A percentile compares a stretch with the other conserved stretches of the same genome.
phyloP scores from a whole-genome alignment of 1,140 invertebrate species.

The Aphaenogaster floridana region DNA sequence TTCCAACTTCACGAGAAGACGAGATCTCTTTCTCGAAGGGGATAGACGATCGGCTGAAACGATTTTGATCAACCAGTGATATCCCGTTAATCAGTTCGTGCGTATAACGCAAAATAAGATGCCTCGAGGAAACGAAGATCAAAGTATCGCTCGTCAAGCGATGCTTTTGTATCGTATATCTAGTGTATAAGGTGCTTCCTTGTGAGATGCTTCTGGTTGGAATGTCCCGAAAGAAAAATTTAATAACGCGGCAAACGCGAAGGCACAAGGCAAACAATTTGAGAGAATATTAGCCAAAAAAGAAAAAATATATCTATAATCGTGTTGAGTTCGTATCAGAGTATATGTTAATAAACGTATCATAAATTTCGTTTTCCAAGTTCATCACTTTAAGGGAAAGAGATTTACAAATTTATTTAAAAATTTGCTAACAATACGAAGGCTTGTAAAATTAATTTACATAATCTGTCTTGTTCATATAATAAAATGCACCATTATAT shows the following conservation, averaged over 20 bases:
- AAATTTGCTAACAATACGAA: background rate
- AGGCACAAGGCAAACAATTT: background rate
- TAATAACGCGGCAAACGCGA: conserved; percentile 3
- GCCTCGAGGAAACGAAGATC: conserved; percentile 43
- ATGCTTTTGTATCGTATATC: background rate
- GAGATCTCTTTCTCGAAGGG: conserved; percentile 2
- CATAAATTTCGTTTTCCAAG: conserved; percentile 22
- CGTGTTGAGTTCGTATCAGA: background rate
- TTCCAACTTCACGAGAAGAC: conserved; percentile 24
- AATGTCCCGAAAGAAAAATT: background rate
- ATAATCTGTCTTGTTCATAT: background rate
- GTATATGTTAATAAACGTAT: background rate
- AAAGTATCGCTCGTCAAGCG: conserved; percentile 33
- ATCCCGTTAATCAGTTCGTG: conserved; percentile 44
- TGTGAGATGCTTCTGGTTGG: background rate
- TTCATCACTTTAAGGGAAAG: background rate
- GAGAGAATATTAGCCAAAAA: background rate
- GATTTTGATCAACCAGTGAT: conserved; percentile 13
- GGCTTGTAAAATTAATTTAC: background rate
- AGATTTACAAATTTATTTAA: conserved; percentile 25
- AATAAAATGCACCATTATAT: background rate
- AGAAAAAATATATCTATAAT: background rate
- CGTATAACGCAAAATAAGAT: conserved; percentile 40
- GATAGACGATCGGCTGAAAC: conserved; percentile 32
- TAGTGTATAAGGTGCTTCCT: background rate